Percentiles rank a stretch among this genome's conserved stretches.
phyloP scores from a whole-genome alignment of 2,797 vertebrate species.

The Uromys caudimaculatus region DNA sequence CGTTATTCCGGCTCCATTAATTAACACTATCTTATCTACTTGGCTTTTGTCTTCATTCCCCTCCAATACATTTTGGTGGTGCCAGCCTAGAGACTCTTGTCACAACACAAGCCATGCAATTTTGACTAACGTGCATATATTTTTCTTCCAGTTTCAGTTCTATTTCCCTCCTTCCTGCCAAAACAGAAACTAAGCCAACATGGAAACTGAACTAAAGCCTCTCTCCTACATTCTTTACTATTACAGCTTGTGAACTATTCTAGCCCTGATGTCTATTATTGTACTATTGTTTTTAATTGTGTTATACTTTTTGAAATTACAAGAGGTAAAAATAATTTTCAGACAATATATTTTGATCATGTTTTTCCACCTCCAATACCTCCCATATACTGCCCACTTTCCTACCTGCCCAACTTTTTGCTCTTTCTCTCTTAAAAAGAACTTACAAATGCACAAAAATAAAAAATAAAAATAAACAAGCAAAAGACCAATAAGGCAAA shows the following conservation, averaged over 20 bases:
- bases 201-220: constrained; percentile 51
- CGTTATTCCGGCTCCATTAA: constrained; percentile 47
- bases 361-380: background rate
- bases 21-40: constrained; percentile 59
- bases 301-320: background rate
- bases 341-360: background rate
- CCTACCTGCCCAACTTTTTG: background rate
- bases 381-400: background rate
- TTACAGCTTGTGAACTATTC: background rate
- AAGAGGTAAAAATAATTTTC: background rate
- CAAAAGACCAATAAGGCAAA: background rate
- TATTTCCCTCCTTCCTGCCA: constrained; percentile 19
- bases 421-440: background rate
- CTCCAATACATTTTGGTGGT: constrained; percentile 12
- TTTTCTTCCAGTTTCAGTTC: constrained; percentile 45
- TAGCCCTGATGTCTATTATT: background rate
- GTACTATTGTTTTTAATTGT: background rate
- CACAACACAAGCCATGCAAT: constrained; percentile 58
- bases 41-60: constrained; percentile 56
- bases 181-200: background rate
- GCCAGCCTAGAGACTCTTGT: background rate
- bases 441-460: background rate
- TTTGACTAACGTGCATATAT: constrained; percentile 50
- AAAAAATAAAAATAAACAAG: background rate
- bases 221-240: background rate